Conservation (phyloP, 2,888 invertebrate genomes). For the Rhogogaster chlorosoma region DNA sequence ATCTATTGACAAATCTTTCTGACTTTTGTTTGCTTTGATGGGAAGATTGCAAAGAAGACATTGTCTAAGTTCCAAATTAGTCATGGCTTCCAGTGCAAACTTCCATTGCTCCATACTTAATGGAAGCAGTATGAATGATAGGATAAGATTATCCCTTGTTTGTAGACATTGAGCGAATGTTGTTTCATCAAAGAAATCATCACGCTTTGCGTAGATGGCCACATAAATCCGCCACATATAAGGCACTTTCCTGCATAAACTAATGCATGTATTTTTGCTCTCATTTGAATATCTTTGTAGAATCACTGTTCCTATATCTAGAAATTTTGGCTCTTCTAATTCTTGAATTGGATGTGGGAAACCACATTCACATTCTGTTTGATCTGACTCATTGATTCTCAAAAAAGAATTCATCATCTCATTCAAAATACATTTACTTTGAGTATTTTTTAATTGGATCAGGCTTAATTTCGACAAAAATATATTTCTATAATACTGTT, state of each 20-base stretch:
- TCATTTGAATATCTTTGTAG: slow-evolving; percentile 79
- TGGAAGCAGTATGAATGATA: slow-evolving; percentile 80
- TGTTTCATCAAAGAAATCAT: slow-evolving; percentile 75
- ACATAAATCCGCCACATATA: slow-evolving; percentile 83
- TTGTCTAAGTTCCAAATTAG: slow-evolving; percentile 80
- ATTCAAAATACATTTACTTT: slow-evolving; percentile 61
- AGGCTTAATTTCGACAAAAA: slow-evolving; percentile 67
- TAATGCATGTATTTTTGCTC: slow-evolving; percentile 78
- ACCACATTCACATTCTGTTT: slow-evolving; percentile 81
- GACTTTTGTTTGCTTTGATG: slow-evolving; percentile 68
- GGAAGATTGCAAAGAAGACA: slow-evolving; percentile 83
- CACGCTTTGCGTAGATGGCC: slow-evolving; percentile 78
- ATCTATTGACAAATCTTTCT: slow-evolving; percentile 77
- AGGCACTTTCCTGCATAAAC: slow-evolving; percentile 82
- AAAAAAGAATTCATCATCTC: slow-evolving; percentile 80
- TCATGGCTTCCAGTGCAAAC: slow-evolving; percentile 79
- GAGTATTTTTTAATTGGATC: slow-evolving; percentile 61
- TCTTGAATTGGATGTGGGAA: slow-evolving; percentile 81
- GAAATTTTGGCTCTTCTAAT: slow-evolving; percentile 78
- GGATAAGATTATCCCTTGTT: slow-evolving; percentile 80
- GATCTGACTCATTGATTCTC: slow-evolving; percentile 79
- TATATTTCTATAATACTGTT: slow-evolving; percentile 70
- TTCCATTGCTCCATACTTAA: slow-evolving; percentile 83
- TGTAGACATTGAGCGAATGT: slow-evolving; percentile 82
- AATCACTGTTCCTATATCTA: slow-evolving; percentile 81